These are phyloP conservation scores for Channa maculata DNA, from an alignment of 2,113 vertebrate species.

Conservation along the genomic window DNA sequence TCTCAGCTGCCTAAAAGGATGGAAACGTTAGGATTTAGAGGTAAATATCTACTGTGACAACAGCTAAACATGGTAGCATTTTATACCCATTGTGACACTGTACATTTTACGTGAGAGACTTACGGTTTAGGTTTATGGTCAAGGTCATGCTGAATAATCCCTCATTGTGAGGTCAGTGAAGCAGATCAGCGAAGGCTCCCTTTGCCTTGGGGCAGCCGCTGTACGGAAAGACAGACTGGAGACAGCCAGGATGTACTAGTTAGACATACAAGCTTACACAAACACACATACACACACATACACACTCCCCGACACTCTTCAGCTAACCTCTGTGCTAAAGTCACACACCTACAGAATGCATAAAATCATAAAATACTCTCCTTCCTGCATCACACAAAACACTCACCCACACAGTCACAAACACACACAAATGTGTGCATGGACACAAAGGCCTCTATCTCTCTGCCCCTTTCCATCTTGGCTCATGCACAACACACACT, in stretches of 20 bases:
- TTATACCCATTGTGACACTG: neutral
- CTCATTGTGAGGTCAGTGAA: slow-evolving; percentile 11
- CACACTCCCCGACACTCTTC: slow-evolving; percentile 30
- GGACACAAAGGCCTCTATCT: slow-evolving; percentile 26
- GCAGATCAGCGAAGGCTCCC: slow-evolving; percentile 18
- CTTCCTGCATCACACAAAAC: slow-evolving; percentile 32
- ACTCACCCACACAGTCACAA: slow-evolving; percentile 39
- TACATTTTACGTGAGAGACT: neutral
- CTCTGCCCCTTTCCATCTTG: slow-evolving; percentile 9
- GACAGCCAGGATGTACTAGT: slow-evolving; percentile 11
- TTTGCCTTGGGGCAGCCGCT: slow-evolving; percentile 29
- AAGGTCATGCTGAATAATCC: slow-evolving; percentile 29
- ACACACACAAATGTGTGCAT: slow-evolving; percentile 5
- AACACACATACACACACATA: neutral
- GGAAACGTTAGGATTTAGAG: too few species aligned
- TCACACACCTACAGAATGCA: slow-evolving; percentile 53
- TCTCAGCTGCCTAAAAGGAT: too few species aligned
- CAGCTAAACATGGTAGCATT: neutral
- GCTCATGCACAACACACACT: slow-evolving; percentile 17
- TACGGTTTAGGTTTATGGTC: slow-evolving; percentile 22
- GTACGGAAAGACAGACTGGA: neutral
- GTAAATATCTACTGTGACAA: too few species aligned
- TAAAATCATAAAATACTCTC: slow-evolving; percentile 46
- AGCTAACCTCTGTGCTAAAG: slow-evolving; percentile 27
- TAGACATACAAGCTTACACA: neutral